Conservation (phyloP, 2,113 vertebrate genomes). For the Chionodraco myersi region DNA sequence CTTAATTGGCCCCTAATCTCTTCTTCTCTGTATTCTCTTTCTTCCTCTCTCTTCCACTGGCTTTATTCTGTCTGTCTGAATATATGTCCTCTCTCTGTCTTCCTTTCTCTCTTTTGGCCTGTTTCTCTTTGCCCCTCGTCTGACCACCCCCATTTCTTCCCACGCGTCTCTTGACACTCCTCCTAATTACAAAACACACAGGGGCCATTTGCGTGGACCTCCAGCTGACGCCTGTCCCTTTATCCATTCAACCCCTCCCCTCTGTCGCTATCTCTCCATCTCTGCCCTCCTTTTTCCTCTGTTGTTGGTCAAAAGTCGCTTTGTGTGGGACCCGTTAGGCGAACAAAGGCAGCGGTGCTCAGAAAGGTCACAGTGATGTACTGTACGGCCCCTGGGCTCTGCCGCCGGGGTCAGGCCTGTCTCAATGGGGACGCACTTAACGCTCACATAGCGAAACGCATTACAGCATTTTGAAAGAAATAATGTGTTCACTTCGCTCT, state of each 20-base stretch:
- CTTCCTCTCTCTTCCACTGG: constrained; percentile 43
- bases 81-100: constrained; percentile 50
- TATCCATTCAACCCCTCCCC: constrained; percentile 63
- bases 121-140: constrained; percentile 33
- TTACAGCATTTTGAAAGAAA: constrained; percentile 45
- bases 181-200: constrained; percentile 74
- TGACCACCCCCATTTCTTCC: constrained; percentile 47
- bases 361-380: constrained; percentile 75
- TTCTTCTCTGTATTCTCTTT: constrained; percentile 53
- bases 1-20: constrained; percentile 73
- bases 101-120: constrained; percentile 35
- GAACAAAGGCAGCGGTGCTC: constrained; percentile 71
- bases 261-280: constrained; percentile 73
- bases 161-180: constrained; percentile 60
- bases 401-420: constrained; percentile 64
- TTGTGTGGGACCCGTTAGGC: constrained; percentile 70
- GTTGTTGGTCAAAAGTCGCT: constrained; percentile 73
- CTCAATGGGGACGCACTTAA: constrained; percentile 67
- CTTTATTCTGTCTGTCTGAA: constrained; percentile 54
- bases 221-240: constrained; percentile 63
- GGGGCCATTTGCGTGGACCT: constrained; percentile 74
- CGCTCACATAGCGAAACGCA: constrained; percentile 52
- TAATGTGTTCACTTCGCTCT: constrained; percentile 25
- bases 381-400: constrained; percentile 52
- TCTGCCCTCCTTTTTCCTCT: constrained; percentile 55